Conservation (phyloP, 2,888 invertebrate species). For the Melieria crassipennis region DNA sequence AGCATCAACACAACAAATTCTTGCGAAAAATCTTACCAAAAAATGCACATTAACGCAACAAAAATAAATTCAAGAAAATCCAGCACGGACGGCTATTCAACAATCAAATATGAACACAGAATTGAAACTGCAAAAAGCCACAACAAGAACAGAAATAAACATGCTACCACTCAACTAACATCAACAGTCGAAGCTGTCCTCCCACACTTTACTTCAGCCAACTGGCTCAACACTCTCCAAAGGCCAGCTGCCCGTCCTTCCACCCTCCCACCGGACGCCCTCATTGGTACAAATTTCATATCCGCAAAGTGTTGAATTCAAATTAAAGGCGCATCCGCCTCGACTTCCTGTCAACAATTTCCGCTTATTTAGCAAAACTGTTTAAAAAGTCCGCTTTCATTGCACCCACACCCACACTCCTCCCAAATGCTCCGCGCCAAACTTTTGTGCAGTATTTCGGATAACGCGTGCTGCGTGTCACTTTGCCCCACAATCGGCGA, state of each 20-base stretch:
- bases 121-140: too few relatives aligned
- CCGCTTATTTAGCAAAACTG: constrained; percentile 51
- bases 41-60: too few relatives aligned
- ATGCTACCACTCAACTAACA: too few relatives aligned
- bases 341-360: constrained; percentile 61
- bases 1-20: too few relatives aligned
- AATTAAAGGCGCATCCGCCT: constrained; percentile 59
- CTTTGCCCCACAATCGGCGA: too few relatives aligned
- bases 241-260: background rate
- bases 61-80: too few relatives aligned
- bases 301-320: constrained; percentile 49
- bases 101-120: too few relatives aligned
- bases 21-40: too few relatives aligned
- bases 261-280: constrained; percentile 20
- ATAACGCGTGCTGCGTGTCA: too few relatives aligned
- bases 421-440: background rate
- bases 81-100: too few relatives aligned
- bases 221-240: background rate
- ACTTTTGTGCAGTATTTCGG: too few relatives aligned
- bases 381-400: constrained; percentile 26
- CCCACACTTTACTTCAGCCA: background rate
- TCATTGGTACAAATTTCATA: constrained; percentile 45
- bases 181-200: background rate
- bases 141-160: too few relatives aligned
- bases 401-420: background rate